Percentiles rank a stretch among this genome's conserved stretches.
Evolutionary conservation across 2,888 invertebrate species (phyloP).

Genomic region (Anticlea derivata): DNA sequence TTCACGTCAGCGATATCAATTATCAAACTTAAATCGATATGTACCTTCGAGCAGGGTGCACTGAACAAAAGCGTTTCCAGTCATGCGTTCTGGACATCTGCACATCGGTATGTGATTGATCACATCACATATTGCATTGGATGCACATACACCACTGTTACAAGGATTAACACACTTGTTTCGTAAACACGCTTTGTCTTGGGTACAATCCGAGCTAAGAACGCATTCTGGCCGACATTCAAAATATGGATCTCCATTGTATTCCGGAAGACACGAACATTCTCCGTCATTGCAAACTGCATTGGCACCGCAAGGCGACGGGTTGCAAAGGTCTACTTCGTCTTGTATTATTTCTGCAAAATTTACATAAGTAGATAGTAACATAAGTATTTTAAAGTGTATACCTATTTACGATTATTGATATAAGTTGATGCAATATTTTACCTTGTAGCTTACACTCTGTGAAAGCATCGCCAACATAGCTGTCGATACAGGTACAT

Average conservation of each 20-base stretch:
- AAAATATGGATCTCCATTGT: constrained; percentile 86
- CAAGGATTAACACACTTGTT: constrained; percentile 90
- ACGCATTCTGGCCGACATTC: constrained; percentile 89
- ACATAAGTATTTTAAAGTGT: neutral
- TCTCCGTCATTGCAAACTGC: constrained; percentile 82
- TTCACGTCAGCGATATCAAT: neutral
- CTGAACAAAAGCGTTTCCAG: constrained; percentile 87
- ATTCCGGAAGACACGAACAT: constrained; percentile 86
- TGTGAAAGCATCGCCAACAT: constrained; percentile 89
- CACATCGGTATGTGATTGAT: constrained; percentile 89
- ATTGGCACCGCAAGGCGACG: constrained; percentile 87
- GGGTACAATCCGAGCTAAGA: constrained; percentile 86
- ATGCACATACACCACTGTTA: constrained; percentile 86
- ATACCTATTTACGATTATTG: no score
- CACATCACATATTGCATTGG: constrained; percentile 88
- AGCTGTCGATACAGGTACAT: constrained; percentile 88
- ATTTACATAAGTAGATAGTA: neutral
- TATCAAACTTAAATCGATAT: neutral
- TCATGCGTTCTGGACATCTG: constrained; percentile 86
- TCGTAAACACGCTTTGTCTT: constrained; percentile 85
- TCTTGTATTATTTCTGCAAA: constrained; percentile 57
- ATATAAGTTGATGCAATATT: constrained; percentile 13
- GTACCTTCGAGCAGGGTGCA: constrained; percentile 80
- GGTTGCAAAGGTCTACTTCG: constrained; percentile 83
- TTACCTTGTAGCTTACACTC: constrained; percentile 83